Evolutionary conservation across 64 coral and sea anemone genomes (phyloP), one percentile per base, ranked within the genome.

Genomic region (Hydrozoanthus tunicans): DNA sequence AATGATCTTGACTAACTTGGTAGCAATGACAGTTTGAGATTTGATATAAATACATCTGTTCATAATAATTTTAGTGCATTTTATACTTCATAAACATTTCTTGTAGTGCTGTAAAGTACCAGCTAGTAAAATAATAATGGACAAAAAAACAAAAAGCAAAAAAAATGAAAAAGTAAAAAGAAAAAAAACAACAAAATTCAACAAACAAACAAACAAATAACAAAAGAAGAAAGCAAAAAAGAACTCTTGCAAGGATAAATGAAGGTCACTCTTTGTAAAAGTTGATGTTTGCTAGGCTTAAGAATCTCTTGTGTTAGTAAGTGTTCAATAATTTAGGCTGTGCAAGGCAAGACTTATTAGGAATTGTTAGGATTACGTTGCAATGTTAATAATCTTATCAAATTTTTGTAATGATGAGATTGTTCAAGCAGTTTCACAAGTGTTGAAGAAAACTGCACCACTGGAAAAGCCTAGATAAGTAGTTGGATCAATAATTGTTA

Each of bases 221-320:
- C 67, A 88, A 88, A 88, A 88, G 67, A 74, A 88, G 70, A 88
- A 86, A 88, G 84, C 65, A 88, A 88, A 88, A 88, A 86, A 86
- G 66, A 73, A 70, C 69, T 74, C 56, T 82, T 65, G 25, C 80
- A 82, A 73, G 84, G 67, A 88, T 74, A 88, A 82, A 88, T 88
- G 84, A 88, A 88, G 84, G 84, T 88, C 84, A 88, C 68, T 14
- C 53, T 23, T 73, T 26, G 6, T n/a, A 82, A 65, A 26, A 60
- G 25, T 73, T 72, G 10, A n/a, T 10, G 3, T 75, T 88, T 74
- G n/a, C 53, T 43, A 75, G 84, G 73, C 68, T 60, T 74, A 26
- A 73, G 68, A 75, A 15, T 15, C 58, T 9, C 9, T 88, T 73
- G 73, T 73, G 25, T 72, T 60, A 43, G 32, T 43, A 43, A 43